These are phyloP conservation scores for Pluvianellus socialis DNA, from an alignment of 2,113 vertebrate genomes.

Conservation along the genomic window DNA sequence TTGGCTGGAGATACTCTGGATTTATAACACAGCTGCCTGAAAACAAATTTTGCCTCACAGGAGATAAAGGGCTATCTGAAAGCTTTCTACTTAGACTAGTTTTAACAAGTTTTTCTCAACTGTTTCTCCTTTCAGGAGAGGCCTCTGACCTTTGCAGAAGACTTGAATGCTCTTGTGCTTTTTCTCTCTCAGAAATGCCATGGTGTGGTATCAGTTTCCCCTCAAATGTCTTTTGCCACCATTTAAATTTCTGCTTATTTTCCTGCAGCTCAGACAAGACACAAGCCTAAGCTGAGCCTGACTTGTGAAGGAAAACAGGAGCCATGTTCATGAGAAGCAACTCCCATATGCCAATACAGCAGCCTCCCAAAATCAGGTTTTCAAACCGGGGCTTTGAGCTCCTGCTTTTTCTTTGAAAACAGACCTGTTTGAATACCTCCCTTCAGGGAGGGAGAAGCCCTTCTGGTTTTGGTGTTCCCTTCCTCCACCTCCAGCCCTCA, in stretches of 20 bases:
- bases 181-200: background rate
- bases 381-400: background rate
- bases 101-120: background rate
- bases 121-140: background rate
- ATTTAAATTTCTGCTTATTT: background rate
- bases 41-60: background rate
- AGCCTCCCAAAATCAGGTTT: background rate
- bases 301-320: background rate
- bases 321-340: background rate
- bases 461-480: background rate
- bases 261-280: background rate
- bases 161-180: background rate
- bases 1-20: background rate
- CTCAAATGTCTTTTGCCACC: background rate
- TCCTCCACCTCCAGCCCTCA: background rate
- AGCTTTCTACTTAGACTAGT: background rate
- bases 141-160: background rate
- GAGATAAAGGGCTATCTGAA: background rate
- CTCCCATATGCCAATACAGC: background rate
- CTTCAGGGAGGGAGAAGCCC: background rate
- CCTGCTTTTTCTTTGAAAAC: background rate
- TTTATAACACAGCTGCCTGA: background rate
- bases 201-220: fast-evolving
- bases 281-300: background rate
- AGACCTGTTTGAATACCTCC: background rate